These are phyloP conservation scores for Metacarcinus magister DNA, from an alignment of 2,888 invertebrate species.

Conservation along the genomic window DNA sequence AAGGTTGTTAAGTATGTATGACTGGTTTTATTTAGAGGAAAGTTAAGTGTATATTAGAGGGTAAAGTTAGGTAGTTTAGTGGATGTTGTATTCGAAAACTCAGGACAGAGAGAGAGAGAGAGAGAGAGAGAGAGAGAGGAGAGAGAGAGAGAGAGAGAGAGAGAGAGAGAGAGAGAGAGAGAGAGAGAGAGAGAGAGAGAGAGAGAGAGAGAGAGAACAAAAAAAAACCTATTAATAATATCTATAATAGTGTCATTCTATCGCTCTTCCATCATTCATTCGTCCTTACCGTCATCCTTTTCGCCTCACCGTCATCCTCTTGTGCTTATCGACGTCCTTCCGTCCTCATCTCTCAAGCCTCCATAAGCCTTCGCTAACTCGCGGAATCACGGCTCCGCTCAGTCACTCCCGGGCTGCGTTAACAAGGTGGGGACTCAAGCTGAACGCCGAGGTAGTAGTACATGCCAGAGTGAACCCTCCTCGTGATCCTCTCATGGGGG, in stretches of 20 bases:
- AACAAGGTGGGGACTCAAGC: not conserved
- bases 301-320: not conserved
- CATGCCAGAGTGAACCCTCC: not conserved
- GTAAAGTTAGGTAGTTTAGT: not conserved
- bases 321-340: not conserved
- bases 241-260: too few relatives aligned
- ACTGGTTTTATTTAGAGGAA: not conserved
- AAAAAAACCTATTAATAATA: too few relatives aligned
- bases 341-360: not conserved
- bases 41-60: not conserved
- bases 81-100: not conserved
- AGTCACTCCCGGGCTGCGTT: not conserved
- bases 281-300: not conserved
- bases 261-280: too few relatives aligned
- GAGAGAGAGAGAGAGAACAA: not conserved
- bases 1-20: not conserved
- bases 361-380: not conserved
- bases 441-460: not conserved
- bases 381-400: not conserved
- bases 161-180: not conserved
- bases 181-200: not conserved
- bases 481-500: not conserved
- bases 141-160: not conserved
- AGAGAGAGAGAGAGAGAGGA: not conserved
- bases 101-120: not conserved